A percentile compares a stretch with the other conserved stretches of the same genome.
phyloP scores from a whole-genome alignment of 2,113 vertebrate species.

The Ovis canadensis region DNA sequence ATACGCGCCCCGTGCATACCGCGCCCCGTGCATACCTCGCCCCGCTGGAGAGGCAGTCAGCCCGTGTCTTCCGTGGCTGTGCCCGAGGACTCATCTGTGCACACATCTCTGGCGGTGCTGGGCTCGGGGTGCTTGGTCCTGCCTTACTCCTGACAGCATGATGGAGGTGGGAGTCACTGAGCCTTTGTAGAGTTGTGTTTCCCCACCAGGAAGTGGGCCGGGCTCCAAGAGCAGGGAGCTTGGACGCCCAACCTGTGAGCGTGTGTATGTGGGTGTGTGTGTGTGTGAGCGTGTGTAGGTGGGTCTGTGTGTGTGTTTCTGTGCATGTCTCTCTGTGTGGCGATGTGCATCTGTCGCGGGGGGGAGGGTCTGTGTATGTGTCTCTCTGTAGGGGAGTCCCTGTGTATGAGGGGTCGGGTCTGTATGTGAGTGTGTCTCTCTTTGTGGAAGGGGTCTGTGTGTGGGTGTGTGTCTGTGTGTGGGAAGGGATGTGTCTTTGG shows the following conservation, averaged over 20 bases:
- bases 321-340: neutral
- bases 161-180: no score
- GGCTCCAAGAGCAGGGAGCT: fast-evolving
- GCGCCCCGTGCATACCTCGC: fast-evolving
- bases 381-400: neutral
- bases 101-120: neutral
- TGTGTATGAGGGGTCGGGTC: fast-evolving
- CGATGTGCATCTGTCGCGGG: neutral
- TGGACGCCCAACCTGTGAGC: fast-evolving
- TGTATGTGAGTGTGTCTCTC: no score
- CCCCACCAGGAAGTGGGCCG: neutral
- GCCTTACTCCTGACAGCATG: fast-evolving
- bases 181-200: fast-evolving
- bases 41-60: neutral
- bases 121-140: fast-evolving
- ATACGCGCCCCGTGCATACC: fast-evolving
- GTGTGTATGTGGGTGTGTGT: fast-evolving
- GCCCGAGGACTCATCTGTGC: fast-evolving
- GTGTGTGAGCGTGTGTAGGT: fast-evolving
- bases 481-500: no score
- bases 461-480: no score
- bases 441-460: neutral
- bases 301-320: neutral
- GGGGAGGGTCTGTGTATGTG: neutral
- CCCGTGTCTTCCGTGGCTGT: fast-evolving